Percentiles rank a stretch among this genome's conserved stretches.
These are phyloP conservation scores for Caiman crocodilus DNA, from an alignment of 2,797 vertebrate genomes.

Conservation along the genomic window DNA sequence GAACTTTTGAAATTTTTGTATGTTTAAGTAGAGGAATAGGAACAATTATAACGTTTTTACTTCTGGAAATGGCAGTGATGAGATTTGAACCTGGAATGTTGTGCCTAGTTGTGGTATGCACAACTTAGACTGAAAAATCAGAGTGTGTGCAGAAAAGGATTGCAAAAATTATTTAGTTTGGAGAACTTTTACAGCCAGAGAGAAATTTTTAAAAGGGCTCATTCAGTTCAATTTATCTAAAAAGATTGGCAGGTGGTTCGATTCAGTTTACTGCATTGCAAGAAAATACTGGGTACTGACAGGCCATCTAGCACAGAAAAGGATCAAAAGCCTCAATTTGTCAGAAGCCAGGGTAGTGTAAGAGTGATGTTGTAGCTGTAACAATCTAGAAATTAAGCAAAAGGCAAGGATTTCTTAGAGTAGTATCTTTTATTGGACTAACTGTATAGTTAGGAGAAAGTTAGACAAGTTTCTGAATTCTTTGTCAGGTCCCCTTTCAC, in stretches of 20 bases:
- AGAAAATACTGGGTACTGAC: neutral
- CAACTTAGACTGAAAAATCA: neutral
- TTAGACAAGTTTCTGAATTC: too few species aligned
- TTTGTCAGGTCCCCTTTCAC: too few species aligned
- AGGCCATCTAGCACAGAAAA: neutral
- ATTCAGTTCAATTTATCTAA: neutral
- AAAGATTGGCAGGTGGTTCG: neutral
- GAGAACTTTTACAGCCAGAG: neutral
- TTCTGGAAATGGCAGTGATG: neutral
- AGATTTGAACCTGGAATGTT: neutral
- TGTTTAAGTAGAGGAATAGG: neutral
- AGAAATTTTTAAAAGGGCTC: neutral
- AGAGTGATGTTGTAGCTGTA: too few species aligned
- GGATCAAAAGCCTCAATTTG: neutral
- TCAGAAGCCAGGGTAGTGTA: slow-evolving; percentile 1
- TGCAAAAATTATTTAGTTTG: neutral
- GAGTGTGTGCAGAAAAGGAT: neutral
- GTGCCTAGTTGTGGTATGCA: neutral
- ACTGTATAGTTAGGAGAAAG: too few species aligned
- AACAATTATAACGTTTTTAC: neutral
- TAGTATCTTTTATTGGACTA: too few species aligned
- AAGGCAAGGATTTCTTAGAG: too few species aligned
- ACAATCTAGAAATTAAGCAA: too few species aligned
- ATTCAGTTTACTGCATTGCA: neutral
- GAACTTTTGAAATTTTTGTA: neutral